Conservation (phyloP, 2,797 vertebrate species). For the Parauchenoglanis punctatus region DNA sequence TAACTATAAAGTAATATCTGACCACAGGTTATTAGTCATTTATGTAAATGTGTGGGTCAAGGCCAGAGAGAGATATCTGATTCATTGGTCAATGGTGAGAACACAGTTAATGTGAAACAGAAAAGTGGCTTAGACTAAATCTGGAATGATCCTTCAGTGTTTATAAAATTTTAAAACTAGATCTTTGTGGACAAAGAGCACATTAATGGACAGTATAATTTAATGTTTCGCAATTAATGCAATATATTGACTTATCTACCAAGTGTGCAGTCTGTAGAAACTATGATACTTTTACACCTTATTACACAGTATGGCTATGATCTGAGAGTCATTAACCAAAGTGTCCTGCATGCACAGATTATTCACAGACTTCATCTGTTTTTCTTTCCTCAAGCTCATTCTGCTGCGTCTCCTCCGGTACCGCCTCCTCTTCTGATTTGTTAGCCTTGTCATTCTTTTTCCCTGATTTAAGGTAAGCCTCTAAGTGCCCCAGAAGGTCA, state of each 20-base stretch:
- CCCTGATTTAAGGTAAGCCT: conserved; percentile 59
- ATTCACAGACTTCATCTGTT: background rate
- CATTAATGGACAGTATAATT: background rate
- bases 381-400: conserved; percentile 29
- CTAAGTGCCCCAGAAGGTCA: conserved; percentile 80
- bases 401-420: conserved; percentile 31
- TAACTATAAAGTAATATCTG: background rate
- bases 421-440: conserved; percentile 44
- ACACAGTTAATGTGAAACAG: conserved; percentile 4
- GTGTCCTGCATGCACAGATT: background rate
- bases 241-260: background rate
- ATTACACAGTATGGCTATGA: too few species aligned
- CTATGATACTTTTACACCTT: background rate
- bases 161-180: background rate
- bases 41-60: conserved; percentile 15
- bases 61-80: background rate
- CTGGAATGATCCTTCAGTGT: background rate
- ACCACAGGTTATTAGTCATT: background rate
- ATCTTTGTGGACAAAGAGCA: background rate
- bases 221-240: background rate
- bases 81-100: background rate
- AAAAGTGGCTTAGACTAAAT: conserved; percentile 2
- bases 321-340: background rate
- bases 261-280: background rate
- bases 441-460: background rate